Conservation (phyloP, 2,797 vertebrate species). For the Thripadectes ignobilis region DNA sequence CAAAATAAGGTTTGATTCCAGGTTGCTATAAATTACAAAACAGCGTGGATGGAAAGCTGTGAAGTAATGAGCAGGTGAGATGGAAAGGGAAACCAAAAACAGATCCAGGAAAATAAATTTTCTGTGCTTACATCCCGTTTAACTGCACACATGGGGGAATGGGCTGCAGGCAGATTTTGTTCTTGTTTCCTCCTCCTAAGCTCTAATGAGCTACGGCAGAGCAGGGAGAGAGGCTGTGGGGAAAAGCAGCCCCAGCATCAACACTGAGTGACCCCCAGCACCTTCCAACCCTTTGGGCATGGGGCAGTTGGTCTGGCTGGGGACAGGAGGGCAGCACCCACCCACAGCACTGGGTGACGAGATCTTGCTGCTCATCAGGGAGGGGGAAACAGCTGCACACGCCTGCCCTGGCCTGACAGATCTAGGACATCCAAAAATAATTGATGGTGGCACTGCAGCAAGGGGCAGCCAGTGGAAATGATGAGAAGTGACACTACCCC, state of each 20-base stretch:
- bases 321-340: background rate
- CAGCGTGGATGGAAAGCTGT: background rate
- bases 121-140: background rate
- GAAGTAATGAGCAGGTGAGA: background rate
- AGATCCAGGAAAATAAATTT: background rate
- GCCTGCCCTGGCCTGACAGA: slow-evolving; percentile 47
- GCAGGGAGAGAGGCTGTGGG: background rate
- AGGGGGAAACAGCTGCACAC: background rate
- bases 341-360: rapidly evolving
- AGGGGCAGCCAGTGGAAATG: slow-evolving; percentile 17
- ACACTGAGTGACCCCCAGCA: background rate
- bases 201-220: background rate
- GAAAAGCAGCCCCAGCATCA: background rate
- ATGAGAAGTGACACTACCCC: slow-evolving; percentile 24
- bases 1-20: slow-evolving; percentile 42
- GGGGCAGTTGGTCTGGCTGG: background rate
- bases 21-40: slow-evolving; percentile 40
- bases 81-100: background rate
- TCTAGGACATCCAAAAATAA: slow-evolving; percentile 62
- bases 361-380: rapidly evolving
- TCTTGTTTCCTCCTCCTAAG: background rate
- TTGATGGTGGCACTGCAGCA: background rate
- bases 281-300: background rate
- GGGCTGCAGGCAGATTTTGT: slow-evolving; percentile 9
- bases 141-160: background rate